Base-by-base conservation (phyloP, 2,888 invertebrate species). In the Pomacea canaliculata region DNA sequence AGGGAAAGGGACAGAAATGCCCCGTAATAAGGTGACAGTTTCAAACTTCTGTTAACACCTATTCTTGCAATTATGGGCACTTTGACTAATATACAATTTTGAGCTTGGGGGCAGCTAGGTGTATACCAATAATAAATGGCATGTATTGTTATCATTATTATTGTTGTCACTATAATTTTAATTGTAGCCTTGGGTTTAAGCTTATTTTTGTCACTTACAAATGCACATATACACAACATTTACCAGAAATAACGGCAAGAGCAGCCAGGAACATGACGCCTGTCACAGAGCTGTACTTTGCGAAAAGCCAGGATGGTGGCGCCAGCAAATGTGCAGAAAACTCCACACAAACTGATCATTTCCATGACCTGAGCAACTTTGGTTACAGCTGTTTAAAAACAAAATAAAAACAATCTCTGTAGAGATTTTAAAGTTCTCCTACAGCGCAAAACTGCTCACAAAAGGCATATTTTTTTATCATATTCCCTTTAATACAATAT, bases 251-350 rank as follows among this genome's bases (percentile, higher is more conserved):
- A 2, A 82, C 78, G 4, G 84, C 72, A 9, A 79, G 83, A 10
- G 79, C 85, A 60, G 86, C 85, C 48, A 86, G 76, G 12, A 83
- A 82, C 65, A 86, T 77, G 51, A 84, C 83, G 0, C 84, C 87
- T 51, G 84, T 82, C 0, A 82, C 81, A 0, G 86, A 82, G 56
- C 81, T 79, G 72, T 82, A 83, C 67, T 83, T 83, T 81, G 48
- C 85, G 75, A 12, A 78, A 78, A 16, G 82, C 76, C 71, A 86
- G 81, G 27, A 87, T 79, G 3, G 81, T 48, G 10, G 83, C 78
- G 2, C 82, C 83, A 12, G 71, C 77, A 27, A 80, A 78, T 68
- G 82, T 81, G 12, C 82, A 76, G 1, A 81, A 68, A 46, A 84
- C 77, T 18, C 81, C 83, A 67, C 81, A 78, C 18, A 79, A 70